Evolutionary conservation across 2,113 vertebrate genomes (phyloP), one percentile per base, ranked within the genome.

Genomic region (Cheilinus undulatus): DNA sequence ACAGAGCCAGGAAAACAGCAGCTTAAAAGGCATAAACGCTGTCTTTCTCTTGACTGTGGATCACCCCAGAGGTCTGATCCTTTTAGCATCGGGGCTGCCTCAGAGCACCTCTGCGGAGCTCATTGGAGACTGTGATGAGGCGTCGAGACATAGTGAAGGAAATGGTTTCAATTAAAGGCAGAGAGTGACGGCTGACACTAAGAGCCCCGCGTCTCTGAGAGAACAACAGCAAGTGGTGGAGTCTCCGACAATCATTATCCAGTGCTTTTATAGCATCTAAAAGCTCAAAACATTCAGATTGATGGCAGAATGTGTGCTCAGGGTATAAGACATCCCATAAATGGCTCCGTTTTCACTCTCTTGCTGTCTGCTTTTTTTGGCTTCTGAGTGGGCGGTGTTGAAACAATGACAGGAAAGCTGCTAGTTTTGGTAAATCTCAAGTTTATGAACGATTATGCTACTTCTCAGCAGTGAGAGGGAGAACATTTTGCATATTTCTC

Each of bases 101-200:
- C 22, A 76, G 59, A 86, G 84, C 82, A 56, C 78, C 78, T 85
- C 80, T 30, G 64, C 54, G 38, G 46, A 56, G 64, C 69, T 72
- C 73, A 74, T 64, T 36, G 76, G 79, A 80, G 75, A 84, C 61
- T 53, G 43, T 68, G 69, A 86, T 54, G 60, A 78, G 64, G 74
- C 73, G 24, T 70, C 19, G 45, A 80, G 81, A 73, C 38, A 49
- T 34, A 23, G 59, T 20, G 13, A 57, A 69, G 77, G 85, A 94
- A 88, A 88, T 82, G 57, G 88, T 89, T 92, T 91, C 86, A 93
- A 91, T 92, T 93, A 92, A 90, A 84, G 76, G 32, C 63, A 76
- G 72, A 87, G 79, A 88, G 73, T 85, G 89, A 88, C 63, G 73
- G 66, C 32, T 89, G 85, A 87, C 86, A 86, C 80, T 77, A 69